phyloP scores from a whole-genome alignment of 2,113 vertebrate genomes.

The Columbina picui region DNA sequence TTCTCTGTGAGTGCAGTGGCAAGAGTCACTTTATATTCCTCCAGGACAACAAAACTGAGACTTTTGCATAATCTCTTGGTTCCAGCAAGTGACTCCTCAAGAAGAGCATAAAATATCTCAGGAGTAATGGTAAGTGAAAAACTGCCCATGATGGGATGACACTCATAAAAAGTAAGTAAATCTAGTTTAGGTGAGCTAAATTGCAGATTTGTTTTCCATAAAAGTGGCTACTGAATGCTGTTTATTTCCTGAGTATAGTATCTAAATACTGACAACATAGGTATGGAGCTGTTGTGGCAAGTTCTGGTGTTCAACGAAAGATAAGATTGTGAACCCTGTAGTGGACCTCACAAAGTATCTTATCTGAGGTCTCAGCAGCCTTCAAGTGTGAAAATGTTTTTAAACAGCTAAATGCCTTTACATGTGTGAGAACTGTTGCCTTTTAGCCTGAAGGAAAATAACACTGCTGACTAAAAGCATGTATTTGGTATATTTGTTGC shows the following conservation, averaged over 20 bases:
- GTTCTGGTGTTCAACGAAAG: background rate
- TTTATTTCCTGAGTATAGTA: background rate
- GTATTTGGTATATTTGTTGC: background rate
- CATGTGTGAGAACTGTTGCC: background rate
- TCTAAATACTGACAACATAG: background rate
- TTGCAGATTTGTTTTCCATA: background rate
- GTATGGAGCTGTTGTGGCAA: background rate
- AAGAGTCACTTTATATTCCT: background rate
- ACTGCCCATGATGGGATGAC: rapidly evolving
- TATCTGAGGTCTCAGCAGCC: background rate
- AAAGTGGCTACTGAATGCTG: background rate
- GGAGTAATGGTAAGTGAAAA: background rate
- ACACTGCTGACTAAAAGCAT: background rate
- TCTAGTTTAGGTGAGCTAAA: background rate
- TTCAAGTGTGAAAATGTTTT: background rate
- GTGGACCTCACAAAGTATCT: background rate
- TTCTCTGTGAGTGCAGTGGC: background rate
- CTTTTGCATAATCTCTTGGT: background rate
- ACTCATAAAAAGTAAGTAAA: background rate
- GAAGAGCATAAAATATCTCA: background rate
- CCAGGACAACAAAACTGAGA: background rate
- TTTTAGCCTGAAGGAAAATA: background rate
- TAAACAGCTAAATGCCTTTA: background rate
- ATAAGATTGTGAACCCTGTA: background rate
- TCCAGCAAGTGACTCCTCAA: background rate